Percentiles rank a stretch among this genome's conserved stretches.
These are phyloP conservation scores for Holothuria glaberrima DNA, from an alignment of 35 echinoderm and acorn worm genomes.

Conservation along the genomic window DNA sequence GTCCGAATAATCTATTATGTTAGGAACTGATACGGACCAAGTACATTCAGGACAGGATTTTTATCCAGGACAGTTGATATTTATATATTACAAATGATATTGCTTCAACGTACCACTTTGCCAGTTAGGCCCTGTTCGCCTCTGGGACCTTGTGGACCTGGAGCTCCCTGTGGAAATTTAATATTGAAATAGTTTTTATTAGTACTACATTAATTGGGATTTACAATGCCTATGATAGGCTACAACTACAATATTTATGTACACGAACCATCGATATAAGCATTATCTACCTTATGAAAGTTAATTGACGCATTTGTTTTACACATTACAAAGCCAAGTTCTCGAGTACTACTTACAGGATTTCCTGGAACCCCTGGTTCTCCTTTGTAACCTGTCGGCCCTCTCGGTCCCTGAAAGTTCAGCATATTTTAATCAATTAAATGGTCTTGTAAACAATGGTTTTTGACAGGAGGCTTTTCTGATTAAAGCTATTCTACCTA, in stretches of 20 bases:
- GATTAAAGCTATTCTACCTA: no score
- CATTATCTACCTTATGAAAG: no score
- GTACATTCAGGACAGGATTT: no score
- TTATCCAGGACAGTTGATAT: no score
- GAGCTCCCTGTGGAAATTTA: neutral
- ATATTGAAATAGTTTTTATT: neutral
- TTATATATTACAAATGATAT: no score
- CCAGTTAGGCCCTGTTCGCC: neutral
- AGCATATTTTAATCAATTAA: neutral
- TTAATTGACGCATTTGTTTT: no score
- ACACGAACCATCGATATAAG: no score
- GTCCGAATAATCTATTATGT: no score
- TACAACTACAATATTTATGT: neutral
- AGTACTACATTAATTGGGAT: neutral
- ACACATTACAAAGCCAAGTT: no score
- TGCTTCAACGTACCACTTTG: neutral
- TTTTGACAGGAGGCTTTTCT: no score
- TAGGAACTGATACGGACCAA: no score
- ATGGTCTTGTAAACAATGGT: no score
- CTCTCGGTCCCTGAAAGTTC: conserved; percentile 9
- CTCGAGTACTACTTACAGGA: neutral
- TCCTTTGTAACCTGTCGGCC: conserved; percentile 14
- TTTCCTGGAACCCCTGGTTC: neutral
- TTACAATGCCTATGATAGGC: neutral
- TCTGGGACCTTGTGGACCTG: neutral